Base-by-base conservation (phyloP, 30 jellyfish, hydroid and myxozoan genomes). In the Sanderia malayensis region DNA sequence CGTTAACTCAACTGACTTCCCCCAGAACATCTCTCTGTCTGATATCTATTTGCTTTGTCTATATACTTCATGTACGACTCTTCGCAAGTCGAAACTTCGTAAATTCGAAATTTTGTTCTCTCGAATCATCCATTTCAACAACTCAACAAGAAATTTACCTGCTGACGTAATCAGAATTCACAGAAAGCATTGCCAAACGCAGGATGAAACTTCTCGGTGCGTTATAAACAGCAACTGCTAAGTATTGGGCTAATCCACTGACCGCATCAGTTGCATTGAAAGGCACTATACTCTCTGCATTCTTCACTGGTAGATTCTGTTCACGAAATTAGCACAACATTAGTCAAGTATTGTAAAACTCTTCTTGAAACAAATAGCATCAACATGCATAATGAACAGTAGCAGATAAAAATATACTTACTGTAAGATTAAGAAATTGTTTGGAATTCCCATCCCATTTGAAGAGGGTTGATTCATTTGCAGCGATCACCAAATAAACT, bases 401-500 rank as follows among this genome's bases (percentile, higher is more conserved):
- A n/a, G n/a, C n/a, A n/a, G n/a, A n/a, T n/a, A 37, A 13, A 37
- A 37, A 37, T 4, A 15, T 4, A 31, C 83, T 49, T 63, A 83
- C 95, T 58, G 83, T 46, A 22, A 70, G 41, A 82, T 82, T 62
- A 0, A 11, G 2, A 74, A 82, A 71, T 24, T 55, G 2, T 45
- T 63, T 49, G 1, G 76, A 19, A 1, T 26, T 27, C 23, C 22
- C 45, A 61, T 83, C 46, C 87, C 87, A 74, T 31, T 44, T 31
- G 71, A 44, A 73, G 33, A 83, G 22, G 23, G 30, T n/a, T 20
- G 95, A 71, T 13, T 65, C n/a, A 44, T 80, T 67, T 19, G 79
- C 75, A 17, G 95, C 83, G 23, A 73, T 31, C 28, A 66, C 84
- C 25, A 83, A 23, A 44, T 83, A 83, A 19, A 29, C 95, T 82